phyloP scores from a whole-genome alignment of 2,113 vertebrate species.

The Noturus placidus region DNA sequence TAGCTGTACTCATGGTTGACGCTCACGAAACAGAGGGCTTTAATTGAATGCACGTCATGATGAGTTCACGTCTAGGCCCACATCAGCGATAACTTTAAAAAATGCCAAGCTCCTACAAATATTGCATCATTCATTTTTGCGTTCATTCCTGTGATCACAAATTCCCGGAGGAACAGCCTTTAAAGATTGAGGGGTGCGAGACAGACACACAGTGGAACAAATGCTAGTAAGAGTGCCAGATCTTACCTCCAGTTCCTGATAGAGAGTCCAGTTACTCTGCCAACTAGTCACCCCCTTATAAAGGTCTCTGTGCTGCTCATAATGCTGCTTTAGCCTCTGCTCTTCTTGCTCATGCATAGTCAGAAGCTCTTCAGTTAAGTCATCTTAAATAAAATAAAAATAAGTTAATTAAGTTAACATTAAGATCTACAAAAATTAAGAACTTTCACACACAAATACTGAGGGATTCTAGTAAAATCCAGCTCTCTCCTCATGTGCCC shows the following conservation, averaged over 20 bases:
- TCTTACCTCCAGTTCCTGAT: constrained; percentile 87
- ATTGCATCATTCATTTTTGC: too few species aligned
- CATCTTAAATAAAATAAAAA: constrained; percentile 67
- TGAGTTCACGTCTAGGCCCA: too few species aligned
- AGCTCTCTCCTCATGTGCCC: too few species aligned
- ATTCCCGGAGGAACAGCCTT: too few species aligned
- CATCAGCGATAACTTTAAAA: too few species aligned
- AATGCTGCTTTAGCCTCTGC: constrained; percentile 72
- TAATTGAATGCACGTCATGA: too few species aligned
- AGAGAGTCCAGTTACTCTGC: constrained; percentile 87
- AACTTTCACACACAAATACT: too few species aligned
- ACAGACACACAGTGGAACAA: not conserved
- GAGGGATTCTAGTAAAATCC: too few species aligned
- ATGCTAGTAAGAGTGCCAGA: not conserved
- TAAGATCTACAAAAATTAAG: not conserved
- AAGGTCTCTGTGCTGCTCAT: constrained; percentile 79
- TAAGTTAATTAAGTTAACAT: not conserved
- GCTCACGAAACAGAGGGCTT: too few species aligned
- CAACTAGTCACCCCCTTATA: constrained; percentile 86
- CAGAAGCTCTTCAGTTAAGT: constrained; percentile 82
- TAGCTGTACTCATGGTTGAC: too few species aligned
- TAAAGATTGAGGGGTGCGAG: not conserved
- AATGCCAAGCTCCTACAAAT: too few species aligned
- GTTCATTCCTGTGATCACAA: too few species aligned
- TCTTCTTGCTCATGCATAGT: constrained; percentile 80